Evolutionary conservation across 2,113 vertebrate species (phyloP).

Genomic region (Bagarius yarrelli): DNA sequence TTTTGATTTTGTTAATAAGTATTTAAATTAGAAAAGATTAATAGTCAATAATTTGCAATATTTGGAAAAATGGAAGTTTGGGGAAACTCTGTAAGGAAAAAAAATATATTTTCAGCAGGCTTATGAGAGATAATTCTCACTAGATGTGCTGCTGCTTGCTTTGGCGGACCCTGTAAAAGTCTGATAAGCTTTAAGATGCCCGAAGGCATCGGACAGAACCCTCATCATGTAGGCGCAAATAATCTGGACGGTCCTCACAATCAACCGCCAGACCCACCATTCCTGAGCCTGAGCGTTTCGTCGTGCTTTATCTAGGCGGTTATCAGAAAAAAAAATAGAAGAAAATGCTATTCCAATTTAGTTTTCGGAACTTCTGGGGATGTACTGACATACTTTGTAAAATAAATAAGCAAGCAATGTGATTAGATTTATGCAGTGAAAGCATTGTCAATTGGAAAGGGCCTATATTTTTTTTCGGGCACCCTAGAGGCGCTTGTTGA

Average conservation of each 20-base stretch:
- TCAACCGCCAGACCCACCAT: slow-evolving; percentile 5
- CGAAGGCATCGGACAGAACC: not conserved
- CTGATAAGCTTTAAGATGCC: slow-evolving; percentile 30
- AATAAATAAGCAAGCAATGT: slow-evolving; percentile 15
- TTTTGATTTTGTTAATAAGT: not conserved
- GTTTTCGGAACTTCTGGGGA: not conserved
- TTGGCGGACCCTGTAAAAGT: slow-evolving; percentile 27
- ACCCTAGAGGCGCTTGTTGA: slow-evolving; percentile 2
- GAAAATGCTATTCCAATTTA: slow-evolving; percentile 5
- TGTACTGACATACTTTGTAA: slow-evolving; percentile 5
- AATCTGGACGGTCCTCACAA: slow-evolving; percentile 16
- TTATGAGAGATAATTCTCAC: slow-evolving; percentile 5
- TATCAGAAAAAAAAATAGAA: slow-evolving; percentile 2
- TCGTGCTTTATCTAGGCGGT: slow-evolving; percentile 4
- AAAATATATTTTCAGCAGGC: not conserved
- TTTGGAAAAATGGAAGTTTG: slow-evolving; percentile 3
- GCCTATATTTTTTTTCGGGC: not conserved
- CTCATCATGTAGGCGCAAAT: not conserved
- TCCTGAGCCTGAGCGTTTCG: not conserved
- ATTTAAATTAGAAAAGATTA: not conserved
- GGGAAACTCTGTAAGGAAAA: not conserved
- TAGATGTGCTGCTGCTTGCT: slow-evolving; percentile 25
- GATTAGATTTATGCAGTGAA: slow-evolving; percentile 1
- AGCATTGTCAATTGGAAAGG: not conserved
- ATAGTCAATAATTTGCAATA: slow-evolving; percentile 4